Percentiles rank a stretch among this genome's conserved stretches.
phyloP scores from a whole-genome alignment of 2,888 invertebrate species.

The Spialia ferax region DNA sequence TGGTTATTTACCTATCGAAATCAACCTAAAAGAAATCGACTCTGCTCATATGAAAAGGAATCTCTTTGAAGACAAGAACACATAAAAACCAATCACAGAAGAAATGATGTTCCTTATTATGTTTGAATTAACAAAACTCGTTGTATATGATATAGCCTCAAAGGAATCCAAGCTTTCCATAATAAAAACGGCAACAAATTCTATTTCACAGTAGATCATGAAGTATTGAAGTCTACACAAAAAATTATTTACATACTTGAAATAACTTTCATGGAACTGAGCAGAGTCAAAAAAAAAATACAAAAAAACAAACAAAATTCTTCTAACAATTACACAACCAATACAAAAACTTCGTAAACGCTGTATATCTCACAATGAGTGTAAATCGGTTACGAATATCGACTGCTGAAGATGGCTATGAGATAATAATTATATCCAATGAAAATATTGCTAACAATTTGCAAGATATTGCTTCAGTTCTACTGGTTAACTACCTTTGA shows the following conservation, averaged over 20 bases:
- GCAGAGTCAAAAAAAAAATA: slow-evolving; percentile 8
- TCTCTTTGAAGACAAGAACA: no score
- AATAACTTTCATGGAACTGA: slow-evolving; percentile 18
- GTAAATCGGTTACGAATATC: slow-evolving; percentile 17
- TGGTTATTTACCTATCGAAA: not conserved
- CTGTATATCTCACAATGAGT: slow-evolving; percentile 28
- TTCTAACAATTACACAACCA: slow-evolving; percentile 16
- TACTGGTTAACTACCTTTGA: not conserved
- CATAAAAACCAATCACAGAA: no score
- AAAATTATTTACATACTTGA: no score
- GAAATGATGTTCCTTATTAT: no score
- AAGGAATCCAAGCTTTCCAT: not conserved
- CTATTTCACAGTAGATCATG: no score
- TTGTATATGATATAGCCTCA: not conserved
- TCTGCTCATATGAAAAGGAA: not conserved
- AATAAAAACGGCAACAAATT: not conserved
- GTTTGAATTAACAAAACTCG: no score
- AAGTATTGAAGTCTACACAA: no score
- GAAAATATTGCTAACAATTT: not conserved
- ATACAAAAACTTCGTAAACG: slow-evolving; percentile 12
- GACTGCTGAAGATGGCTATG: slow-evolving; percentile 11
- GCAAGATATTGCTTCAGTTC: not conserved
- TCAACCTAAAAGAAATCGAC: not conserved
- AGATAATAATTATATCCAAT: not conserved
- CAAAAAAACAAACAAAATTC: slow-evolving; percentile 23